phyloP scores from a whole-genome alignment of 1,140 invertebrate species.

The Leptinotarsa undecemlineata region DNA sequence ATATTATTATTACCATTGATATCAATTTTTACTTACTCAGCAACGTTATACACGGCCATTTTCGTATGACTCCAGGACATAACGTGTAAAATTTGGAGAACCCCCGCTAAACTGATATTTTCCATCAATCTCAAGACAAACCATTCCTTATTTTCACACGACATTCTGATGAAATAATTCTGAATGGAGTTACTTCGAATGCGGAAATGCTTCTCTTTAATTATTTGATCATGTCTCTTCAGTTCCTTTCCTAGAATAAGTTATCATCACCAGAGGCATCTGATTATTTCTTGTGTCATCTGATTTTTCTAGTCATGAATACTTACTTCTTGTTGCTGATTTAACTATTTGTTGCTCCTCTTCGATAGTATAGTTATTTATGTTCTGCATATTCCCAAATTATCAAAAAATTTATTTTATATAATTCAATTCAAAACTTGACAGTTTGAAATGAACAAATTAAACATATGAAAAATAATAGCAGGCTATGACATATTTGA shows the following conservation, averaged over 20 bases:
- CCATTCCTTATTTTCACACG: neutral
- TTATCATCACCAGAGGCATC: neutral
- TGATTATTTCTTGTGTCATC: neutral
- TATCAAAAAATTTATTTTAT: neutral
- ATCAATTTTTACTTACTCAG: neutral
- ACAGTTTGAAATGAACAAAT: too few species aligned
- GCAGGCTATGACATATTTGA: too few species aligned
- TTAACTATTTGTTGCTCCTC: neutral
- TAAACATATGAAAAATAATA: too few species aligned
- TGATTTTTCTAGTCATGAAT: neutral
- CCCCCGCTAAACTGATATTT: neutral
- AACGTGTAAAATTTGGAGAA: conserved; percentile 8
- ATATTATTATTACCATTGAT: neutral
- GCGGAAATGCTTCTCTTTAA: conserved; percentile 9
- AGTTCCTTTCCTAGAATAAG: conserved; percentile 3
- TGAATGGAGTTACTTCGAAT: neutral
- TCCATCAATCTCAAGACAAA: conserved; percentile 7
- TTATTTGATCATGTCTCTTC: neutral
- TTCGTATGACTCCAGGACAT: conserved; percentile 11
- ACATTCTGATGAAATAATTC: conserved; percentile 12
- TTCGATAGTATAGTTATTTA: conserved; percentile 1
- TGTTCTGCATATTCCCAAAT: neutral
- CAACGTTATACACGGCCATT: neutral
- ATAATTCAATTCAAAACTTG: too few species aligned
- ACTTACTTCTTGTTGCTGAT: neutral